phyloP scores from a whole-genome alignment of 2,113 vertebrate genomes.

The Cervus canadensis region DNA sequence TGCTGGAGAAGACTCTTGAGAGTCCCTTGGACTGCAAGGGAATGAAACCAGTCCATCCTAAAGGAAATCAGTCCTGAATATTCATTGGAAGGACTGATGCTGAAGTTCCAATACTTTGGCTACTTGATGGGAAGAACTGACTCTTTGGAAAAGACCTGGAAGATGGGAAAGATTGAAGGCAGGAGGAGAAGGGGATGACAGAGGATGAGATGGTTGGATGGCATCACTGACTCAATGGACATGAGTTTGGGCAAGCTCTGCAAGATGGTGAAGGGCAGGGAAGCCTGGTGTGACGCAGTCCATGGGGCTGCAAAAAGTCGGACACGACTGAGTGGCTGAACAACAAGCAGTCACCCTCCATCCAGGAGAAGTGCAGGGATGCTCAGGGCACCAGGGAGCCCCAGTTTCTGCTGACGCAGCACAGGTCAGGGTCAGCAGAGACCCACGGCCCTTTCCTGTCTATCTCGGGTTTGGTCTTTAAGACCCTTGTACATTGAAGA shows the following conservation, averaged over 20 bases:
- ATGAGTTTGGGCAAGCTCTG: neutral
- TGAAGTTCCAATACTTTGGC: neutral
- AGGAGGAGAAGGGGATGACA: neutral
- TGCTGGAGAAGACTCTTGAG: neutral
- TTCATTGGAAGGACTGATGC: neutral
- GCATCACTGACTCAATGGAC: neutral
- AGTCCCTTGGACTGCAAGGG: neutral
- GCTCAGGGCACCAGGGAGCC: neutral
- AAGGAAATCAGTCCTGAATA: neutral
- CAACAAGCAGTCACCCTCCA: accelerated
- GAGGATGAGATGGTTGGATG: neutral
- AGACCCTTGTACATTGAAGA: accelerated
- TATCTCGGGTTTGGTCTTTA: neutral
- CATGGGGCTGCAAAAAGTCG: accelerated
- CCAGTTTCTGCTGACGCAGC: neutral
- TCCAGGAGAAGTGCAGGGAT: too few relatives aligned
- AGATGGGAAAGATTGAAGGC: neutral
- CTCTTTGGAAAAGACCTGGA: neutral
- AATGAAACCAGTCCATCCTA: neutral
- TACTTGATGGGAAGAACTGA: neutral
- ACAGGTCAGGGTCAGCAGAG: neutral
- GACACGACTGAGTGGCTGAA: accelerated
- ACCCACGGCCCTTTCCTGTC: accelerated
- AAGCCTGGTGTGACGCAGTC: neutral
- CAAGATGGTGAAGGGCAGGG: neutral